phyloP scores from a whole-genome alignment of 2,888 invertebrate species.

The Euphydryas editha region DNA sequence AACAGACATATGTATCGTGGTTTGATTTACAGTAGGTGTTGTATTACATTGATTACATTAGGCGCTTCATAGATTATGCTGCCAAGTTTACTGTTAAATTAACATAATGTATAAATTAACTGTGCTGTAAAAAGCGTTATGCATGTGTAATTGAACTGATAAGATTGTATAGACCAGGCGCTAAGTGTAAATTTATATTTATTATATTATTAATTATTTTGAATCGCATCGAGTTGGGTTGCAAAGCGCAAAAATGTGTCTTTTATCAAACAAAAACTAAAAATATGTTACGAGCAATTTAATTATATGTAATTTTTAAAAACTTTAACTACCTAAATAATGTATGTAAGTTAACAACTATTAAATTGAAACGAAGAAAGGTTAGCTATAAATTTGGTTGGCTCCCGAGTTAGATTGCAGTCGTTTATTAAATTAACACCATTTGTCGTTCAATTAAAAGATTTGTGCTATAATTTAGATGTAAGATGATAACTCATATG shows the following conservation, averaged over 20 bases:
- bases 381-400: neutral
- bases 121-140: constrained; percentile 30
- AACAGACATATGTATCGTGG: neutral
- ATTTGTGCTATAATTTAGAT: constrained; percentile 69
- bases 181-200: neutral
- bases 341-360: neutral
- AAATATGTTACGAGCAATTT: too few relatives aligned
- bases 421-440: constrained; percentile 75
- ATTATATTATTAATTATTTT: neutral
- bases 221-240: neutral
- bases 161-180: constrained; percentile 20
- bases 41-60: constrained; percentile 14
- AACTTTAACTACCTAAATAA: too few relatives aligned
- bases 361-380: neutral
- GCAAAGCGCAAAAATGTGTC: neutral
- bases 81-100: constrained; percentile 27
- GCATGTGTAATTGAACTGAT: constrained; percentile 28
- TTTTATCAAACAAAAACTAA: neutral
- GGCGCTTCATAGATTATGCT: constrained; percentile 16
- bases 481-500: constrained; percentile 10
- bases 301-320: too few relatives aligned
- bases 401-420: constrained; percentile 22
- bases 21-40: neutral
- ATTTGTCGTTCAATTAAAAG: constrained; percentile 73
- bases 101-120: constrained; percentile 33